Evolutionary conservation across 2,113 vertebrate genomes (phyloP).

Genomic region (Crotophaga sulcirostris): DNA sequence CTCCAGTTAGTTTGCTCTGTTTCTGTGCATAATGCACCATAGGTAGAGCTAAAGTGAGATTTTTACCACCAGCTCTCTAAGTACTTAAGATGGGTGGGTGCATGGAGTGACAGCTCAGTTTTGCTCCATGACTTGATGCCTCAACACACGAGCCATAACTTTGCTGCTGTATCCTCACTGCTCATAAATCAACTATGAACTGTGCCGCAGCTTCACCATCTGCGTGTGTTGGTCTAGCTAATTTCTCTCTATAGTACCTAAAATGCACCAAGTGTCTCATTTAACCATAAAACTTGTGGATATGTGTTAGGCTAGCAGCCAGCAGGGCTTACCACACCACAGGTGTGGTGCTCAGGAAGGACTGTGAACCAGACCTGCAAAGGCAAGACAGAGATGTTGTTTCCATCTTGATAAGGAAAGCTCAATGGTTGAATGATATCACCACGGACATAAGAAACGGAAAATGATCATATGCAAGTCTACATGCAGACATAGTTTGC

Average conservation of each 20-base stretch:
- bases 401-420: not conserved
- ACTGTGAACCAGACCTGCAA: not conserved
- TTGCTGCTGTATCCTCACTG: not conserved
- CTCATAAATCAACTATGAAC: not conserved
- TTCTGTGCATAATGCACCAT: not conserved
- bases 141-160: not conserved
- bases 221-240: accelerated
- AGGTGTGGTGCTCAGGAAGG: not conserved
- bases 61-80: not conserved
- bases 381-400: not conserved
- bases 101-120: not conserved
- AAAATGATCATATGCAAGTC: accelerated
- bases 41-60: not conserved
- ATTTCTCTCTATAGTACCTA: not conserved
- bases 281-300: not conserved
- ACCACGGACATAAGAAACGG: not conserved
- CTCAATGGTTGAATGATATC: not conserved
- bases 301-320: not conserved
- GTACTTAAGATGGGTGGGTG: not conserved
- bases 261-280: not conserved
- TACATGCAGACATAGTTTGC: accelerated
- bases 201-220: not conserved
- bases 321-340: not conserved
- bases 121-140: not conserved
- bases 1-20: not conserved